Conservation (phyloP, 2,113 vertebrate species). For the Paramormyrops kingsleyae region DNA sequence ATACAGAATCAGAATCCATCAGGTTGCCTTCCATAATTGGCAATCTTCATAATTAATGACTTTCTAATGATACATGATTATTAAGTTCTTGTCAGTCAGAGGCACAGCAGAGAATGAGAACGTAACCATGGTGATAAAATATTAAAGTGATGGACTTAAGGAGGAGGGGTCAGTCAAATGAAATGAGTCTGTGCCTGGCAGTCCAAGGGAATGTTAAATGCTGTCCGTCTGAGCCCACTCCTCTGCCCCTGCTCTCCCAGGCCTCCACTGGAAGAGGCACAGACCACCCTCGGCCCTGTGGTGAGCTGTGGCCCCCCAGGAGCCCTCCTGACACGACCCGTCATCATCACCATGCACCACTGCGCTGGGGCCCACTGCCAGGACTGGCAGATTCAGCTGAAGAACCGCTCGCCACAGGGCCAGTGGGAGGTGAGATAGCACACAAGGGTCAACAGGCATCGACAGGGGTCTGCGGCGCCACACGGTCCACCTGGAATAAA, state of each 20-base stretch:
- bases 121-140: neutral
- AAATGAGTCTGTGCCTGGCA: neutral
- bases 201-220: neutral
- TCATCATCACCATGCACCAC: slow-evolving; percentile 84
- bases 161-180: neutral
- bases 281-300: slow-evolving; percentile 83
- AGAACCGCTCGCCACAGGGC: slow-evolving; percentile 73
- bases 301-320: slow-evolving; percentile 88
- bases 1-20: neutral
- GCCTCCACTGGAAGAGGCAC: slow-evolving; percentile 78
- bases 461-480: neutral
- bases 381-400: slow-evolving; percentile 89
- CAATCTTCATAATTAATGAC: slow-evolving; percentile 8
- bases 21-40: slow-evolving; percentile 1
- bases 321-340: slow-evolving; percentile 77
- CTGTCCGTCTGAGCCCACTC: neutral
- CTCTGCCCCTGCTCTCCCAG: slow-evolving; percentile 44
- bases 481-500: neutral
- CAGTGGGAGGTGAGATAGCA: slow-evolving; percentile 76
- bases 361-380: slow-evolving; percentile 77
- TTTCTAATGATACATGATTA: neutral
- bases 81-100: neutral
- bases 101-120: neutral
- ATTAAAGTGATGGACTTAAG: neutral
- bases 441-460: neutral